Percentiles rank a stretch among this genome's conserved stretches.
phyloP scores from a whole-genome alignment of 2,113 vertebrate species.

The Terrapene triunguis region DNA sequence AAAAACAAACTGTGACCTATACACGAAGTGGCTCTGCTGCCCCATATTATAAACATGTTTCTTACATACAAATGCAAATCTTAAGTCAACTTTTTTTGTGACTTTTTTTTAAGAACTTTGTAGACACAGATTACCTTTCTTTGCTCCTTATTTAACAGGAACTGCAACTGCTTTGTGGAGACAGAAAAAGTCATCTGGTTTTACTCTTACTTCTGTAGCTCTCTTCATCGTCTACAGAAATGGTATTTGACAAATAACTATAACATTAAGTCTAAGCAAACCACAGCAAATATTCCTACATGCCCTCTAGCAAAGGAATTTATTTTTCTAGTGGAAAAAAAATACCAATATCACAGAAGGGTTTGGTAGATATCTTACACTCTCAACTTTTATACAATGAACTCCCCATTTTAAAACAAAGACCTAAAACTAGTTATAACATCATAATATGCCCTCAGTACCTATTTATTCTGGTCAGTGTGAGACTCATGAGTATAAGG shows the following conservation, averaged over 20 bases:
- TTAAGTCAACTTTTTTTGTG: background rate
- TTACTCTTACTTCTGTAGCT: background rate
- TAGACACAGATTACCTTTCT: background rate
- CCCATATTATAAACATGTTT: background rate
- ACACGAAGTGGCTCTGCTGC: background rate
- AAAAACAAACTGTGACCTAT: background rate
- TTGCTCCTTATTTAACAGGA: background rate
- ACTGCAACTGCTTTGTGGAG: background rate
- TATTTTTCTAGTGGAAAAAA: background rate
- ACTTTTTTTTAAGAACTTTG: background rate
- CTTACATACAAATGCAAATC: background rate
- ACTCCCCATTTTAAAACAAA: background rate
- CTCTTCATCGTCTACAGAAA: background rate
- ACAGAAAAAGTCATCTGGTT: background rate
- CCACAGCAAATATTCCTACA: background rate
- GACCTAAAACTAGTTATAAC: background rate
- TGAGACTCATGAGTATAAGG: background rate
- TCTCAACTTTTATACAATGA: background rate
- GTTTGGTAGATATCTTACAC: background rate
- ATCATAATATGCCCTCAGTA: background rate
- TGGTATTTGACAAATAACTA: slow-evolving; percentile 30
- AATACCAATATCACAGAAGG: background rate
- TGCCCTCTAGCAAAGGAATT: background rate
- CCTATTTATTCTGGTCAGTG: background rate
- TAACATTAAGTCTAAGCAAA: background rate